Evolutionary conservation across 2,113 vertebrate genomes (phyloP).

Genomic region (Brienomyrus longianalis): DNA sequence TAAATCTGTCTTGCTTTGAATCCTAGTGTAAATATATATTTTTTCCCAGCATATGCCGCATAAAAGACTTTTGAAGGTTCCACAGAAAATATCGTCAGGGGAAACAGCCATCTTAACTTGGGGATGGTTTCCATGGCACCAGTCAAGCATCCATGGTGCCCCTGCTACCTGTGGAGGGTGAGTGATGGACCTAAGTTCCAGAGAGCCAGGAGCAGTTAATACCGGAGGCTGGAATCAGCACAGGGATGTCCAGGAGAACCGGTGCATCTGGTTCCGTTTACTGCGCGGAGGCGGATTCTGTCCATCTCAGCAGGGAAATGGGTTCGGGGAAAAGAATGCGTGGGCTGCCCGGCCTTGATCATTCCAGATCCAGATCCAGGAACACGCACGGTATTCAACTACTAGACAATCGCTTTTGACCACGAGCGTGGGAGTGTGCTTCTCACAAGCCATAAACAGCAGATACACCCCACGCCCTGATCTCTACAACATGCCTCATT

Average conservation of each 20-base stretch:
- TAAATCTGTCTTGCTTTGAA: not conserved
- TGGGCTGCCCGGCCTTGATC: not conserved
- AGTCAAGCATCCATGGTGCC: not conserved
- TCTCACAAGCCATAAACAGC: not conserved
- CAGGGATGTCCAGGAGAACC: not conserved
- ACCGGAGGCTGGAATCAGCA: not conserved
- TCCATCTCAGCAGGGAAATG: not conserved
- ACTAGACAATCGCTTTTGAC: not conserved
- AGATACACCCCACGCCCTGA: not conserved
- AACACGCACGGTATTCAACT: not conserved
- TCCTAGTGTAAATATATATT: not conserved
- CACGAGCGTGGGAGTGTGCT: not conserved
- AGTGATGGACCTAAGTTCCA: not conserved
- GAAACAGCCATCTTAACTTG: not conserved
- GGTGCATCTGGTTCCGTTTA: conserved; percentile 1
- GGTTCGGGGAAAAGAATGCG: not conserved
- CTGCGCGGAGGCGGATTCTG: not conserved
- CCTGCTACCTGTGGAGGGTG: not conserved
- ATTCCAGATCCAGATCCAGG: not conserved
- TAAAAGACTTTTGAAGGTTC: not conserved
- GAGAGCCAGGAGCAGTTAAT: not conserved
- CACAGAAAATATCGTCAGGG: too few species aligned
- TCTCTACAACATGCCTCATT: not conserved
- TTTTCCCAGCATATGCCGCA: not conserved
- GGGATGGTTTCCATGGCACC: not conserved